Base-by-base conservation (phyloP, 2,797 vertebrate genomes). In the Bovichtus variegatus region DNA sequence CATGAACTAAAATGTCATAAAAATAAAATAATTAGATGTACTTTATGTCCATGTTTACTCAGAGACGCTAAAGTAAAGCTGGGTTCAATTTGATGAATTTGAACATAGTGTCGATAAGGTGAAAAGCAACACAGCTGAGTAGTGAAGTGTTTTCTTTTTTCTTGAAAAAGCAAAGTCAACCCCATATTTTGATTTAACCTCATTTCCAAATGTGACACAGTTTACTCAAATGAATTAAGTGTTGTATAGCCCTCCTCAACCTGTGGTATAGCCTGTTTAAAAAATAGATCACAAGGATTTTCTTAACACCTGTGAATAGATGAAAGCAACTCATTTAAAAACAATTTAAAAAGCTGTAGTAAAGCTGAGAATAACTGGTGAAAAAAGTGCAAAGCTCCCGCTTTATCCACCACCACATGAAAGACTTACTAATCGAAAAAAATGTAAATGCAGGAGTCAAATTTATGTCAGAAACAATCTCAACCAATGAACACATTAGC, bases 391-490 rank as follows among this genome's bases (percentile, higher is more conserved):
- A 72, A 55, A 61, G 21, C 18, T 13, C 43, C 38, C 63, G 44
- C 16, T 46, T 43, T 43, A 65, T n/a, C 61, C 40, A 31, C 43
- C 29, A 34, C 2, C 29, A 36, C 18, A 67, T 62, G 15, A 63
- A 64, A 57, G 29, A 7, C 29, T 34, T 50, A 11, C 8, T 49
- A 31, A 62, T 67, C 13, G 27, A 41, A 18, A 57, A 67, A 29
- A 38, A 11, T 27, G 12, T n/a, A 69, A 46, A 43, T 29, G 38
- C 10, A 62, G 31, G 2, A 77, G 9, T 34, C 18, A 60, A 60
- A 61, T 55, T n/a, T 62, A 70, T 63, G 61, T 62, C 31, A 51
- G 36, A 67, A 58, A 27, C 15, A 13, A 55, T 62, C 41, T 46
- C 27, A 19, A 44, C 29, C 9, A 16, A 9, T 53, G 7, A 55